Evolutionary conservation across 2,113 vertebrate species (phyloP).

Genomic region (Brachirus orientalis): DNA sequence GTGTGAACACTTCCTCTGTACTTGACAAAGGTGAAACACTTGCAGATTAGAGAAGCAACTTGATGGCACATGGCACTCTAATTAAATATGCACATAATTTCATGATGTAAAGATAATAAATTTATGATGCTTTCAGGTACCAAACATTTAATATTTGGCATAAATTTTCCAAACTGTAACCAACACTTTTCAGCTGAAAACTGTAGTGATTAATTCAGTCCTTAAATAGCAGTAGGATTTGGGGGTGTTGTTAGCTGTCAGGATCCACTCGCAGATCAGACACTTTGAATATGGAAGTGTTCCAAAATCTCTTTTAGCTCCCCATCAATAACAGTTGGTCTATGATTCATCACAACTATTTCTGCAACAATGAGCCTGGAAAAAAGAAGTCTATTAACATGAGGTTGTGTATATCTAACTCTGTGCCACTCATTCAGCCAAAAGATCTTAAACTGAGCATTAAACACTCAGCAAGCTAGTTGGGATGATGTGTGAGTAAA

Average conservation of each 20-base stretch:
- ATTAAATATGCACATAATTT: neutral
- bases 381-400: constrained; percentile 28
- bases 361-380: constrained; percentile 37
- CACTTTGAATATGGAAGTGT: constrained; percentile 45
- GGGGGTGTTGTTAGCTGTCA: constrained; percentile 15
- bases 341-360: constrained; percentile 55
- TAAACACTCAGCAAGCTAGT: constrained; percentile 8
- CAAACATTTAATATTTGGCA: neutral
- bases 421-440: constrained; percentile 13
- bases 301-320: constrained; percentile 68
- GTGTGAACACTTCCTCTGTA: constrained; percentile 32
- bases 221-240: constrained; percentile 23
- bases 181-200: constrained; percentile 30
- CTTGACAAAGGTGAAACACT: constrained; percentile 18
- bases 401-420: constrained; percentile 13
- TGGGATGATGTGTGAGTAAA: constrained; percentile 4
- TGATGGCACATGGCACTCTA: neutral
- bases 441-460: neutral
- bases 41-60: neutral
- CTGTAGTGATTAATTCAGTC: constrained; percentile 8
- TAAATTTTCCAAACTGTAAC: neutral
- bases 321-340: constrained; percentile 65
- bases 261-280: constrained; percentile 57
- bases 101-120: constrained; percentile 4
- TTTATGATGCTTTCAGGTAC: neutral